Conservation (phyloP, 2,113 vertebrate genomes). For the Mustela lutreola region DNA sequence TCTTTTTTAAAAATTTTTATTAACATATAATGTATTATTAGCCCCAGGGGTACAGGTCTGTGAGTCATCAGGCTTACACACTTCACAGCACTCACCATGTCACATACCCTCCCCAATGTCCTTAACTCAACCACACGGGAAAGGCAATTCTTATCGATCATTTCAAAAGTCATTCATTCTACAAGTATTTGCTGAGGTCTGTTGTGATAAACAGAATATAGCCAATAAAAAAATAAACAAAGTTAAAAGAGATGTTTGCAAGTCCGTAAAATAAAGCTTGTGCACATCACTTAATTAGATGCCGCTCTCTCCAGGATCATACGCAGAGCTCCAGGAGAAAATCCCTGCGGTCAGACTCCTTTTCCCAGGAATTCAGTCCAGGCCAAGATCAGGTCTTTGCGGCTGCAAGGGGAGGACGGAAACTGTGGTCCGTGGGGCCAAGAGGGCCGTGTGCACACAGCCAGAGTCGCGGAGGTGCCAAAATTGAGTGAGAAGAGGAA, state of each 20-base stretch:
- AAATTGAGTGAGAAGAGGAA: neutral
- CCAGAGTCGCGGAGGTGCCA: neutral
- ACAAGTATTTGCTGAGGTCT: constrained; percentile 43
- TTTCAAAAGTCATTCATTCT: constrained; percentile 23
- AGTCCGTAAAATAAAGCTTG: neutral
- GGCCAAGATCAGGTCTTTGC: neutral
- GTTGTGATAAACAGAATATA: neutral
- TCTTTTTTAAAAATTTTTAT: neutral
- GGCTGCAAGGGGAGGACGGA: neutral
- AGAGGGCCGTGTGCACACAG: neutral
- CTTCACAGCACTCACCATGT: too few relatives aligned
- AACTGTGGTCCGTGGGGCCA: neutral
- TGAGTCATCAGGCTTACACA: too few relatives aligned
- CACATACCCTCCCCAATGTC: too few relatives aligned
- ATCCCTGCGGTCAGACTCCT: neutral
- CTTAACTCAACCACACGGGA: too few relatives aligned
- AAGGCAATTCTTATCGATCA: neutral
- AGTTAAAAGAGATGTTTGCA: neutral
- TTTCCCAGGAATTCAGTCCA: neutral
- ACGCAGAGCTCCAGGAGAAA: neutral
- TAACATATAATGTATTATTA: too few relatives aligned
- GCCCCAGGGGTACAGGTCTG: too few relatives aligned
- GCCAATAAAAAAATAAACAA: neutral
- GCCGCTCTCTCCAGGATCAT: neutral
- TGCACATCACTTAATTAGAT: neutral